Evolutionary conservation across 2,888 invertebrate genomes (phyloP).

Genomic region (Calameuta filiformis): DNA sequence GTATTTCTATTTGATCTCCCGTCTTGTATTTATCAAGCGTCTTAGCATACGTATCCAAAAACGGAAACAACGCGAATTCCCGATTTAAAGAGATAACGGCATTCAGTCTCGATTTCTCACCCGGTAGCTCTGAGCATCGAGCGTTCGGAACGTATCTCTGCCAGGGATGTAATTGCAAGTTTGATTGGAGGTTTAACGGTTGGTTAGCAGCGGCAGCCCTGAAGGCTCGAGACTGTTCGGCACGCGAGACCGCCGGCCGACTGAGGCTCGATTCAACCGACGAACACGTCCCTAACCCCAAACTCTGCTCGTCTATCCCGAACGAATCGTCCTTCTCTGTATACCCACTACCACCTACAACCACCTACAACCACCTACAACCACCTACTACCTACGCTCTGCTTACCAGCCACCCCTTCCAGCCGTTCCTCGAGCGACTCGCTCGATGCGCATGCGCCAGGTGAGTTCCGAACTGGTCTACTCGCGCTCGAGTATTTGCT

Average conservation of each 20-base stretch:
- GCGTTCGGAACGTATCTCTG: too few relatives aligned
- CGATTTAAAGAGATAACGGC: too few relatives aligned
- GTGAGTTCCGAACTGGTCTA: conserved; percentile 24
- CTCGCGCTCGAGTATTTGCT: not conserved
- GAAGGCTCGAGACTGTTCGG: conserved; percentile 45
- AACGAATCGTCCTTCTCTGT: conserved; percentile 39
- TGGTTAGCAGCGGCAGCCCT: not conserved
- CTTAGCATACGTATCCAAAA: too few relatives aligned
- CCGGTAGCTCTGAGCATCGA: too few relatives aligned
- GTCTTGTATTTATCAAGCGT: too few relatives aligned
- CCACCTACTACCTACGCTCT: conserved; percentile 11
- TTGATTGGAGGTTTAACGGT: too few relatives aligned
- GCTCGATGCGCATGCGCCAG: conserved; percentile 40
- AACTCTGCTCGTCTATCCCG: conserved; percentile 43
- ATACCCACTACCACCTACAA: conserved; percentile 23
- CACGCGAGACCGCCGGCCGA: conserved; percentile 66
- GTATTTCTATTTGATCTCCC: too few relatives aligned
- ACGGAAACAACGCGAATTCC: too few relatives aligned
- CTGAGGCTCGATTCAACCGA: conserved; percentile 59
- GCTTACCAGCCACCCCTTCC: conserved; percentile 25
- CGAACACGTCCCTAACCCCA: conserved; percentile 29
- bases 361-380: too few relatives aligned
- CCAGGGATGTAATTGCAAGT: too few relatives aligned
- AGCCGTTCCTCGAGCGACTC: not conserved
- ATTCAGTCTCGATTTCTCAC: too few relatives aligned